Conservation (phyloP, 92 coral and sea anemone species). For the Metridium senile region DNA sequence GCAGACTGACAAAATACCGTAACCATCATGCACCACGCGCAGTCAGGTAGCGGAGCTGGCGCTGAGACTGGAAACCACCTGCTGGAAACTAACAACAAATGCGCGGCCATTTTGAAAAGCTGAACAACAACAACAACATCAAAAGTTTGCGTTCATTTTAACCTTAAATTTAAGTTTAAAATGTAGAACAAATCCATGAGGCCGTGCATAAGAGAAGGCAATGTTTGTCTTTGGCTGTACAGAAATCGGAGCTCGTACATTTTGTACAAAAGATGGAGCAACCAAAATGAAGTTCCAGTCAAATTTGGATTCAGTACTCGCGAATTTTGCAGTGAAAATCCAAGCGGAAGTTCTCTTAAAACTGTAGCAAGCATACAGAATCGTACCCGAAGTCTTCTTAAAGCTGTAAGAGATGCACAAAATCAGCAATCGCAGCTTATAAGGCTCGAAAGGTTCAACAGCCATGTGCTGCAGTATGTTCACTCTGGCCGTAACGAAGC, state of each 20-base stretch:
- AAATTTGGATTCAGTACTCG: not conserved
- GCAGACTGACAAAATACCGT: not conserved
- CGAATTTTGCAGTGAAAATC: constrained; percentile 10
- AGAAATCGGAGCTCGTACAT: constrained; percentile 5
- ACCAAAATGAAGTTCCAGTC: not conserved
- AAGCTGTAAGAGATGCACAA: constrained; percentile 79
- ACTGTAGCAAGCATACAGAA: constrained; percentile 96
- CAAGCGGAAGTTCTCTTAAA: constrained; percentile 33
- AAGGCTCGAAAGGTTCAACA: constrained; percentile 83
- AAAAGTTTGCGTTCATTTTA: not conserved
- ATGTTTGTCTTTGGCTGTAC: not conserved
- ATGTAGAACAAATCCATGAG: constrained; percentile 28
- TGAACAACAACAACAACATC: not conserved
- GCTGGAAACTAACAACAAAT: constrained; percentile 12
- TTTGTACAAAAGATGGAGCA: not conserved
- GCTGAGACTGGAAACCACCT: constrained; percentile 10
- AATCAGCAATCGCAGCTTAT: constrained; percentile 78
- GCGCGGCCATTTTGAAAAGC: constrained; percentile 36
- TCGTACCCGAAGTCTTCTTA: constrained; percentile 82
- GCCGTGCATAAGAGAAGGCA: not conserved
- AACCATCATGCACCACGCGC: constrained; percentile 1
- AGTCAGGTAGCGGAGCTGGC: not conserved
- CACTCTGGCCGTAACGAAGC: constrained; percentile 83
- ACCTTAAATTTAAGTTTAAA: not conserved
- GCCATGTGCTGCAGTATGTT: constrained; percentile 81